These are phyloP conservation scores for Drosophila cardini DNA, from an alignment of 1,140 invertebrate species.

Conservation along the genomic window DNA sequence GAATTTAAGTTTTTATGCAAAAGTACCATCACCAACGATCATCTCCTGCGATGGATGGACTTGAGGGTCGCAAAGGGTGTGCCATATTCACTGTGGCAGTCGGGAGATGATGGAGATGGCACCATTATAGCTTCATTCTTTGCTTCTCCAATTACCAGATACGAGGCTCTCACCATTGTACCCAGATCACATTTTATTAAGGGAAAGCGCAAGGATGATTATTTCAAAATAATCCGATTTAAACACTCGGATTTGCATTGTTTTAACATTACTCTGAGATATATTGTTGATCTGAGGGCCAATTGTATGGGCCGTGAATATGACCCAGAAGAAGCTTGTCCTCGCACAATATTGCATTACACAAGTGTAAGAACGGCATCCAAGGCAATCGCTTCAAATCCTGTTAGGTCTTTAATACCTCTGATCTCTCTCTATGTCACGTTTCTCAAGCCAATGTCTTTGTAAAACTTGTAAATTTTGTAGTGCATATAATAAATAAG, in stretches of 20 bases:
- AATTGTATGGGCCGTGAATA: neutral
- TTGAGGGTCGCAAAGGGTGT: neutral
- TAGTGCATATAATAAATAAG: neutral
- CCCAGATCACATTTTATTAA: neutral
- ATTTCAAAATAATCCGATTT: neutral
- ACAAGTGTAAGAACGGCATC: neutral
- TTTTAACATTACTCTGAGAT: neutral
- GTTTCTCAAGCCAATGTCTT: neutral
- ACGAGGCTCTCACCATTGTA: neutral
- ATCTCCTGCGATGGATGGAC: neutral
- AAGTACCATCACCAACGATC: neutral
- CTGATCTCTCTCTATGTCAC: neutral
- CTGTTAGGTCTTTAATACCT: neutral
- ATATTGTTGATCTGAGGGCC: constrained; percentile 4
- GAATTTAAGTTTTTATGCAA: neutral
- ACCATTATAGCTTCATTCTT: constrained; percentile 1
- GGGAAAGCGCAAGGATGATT: neutral
- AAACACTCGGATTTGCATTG: constrained; percentile 21
- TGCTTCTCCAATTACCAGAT: neutral
- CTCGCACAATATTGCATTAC: constrained; percentile 2
- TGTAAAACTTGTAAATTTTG: neutral
- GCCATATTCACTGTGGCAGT: constrained; percentile 6
- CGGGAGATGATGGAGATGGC: neutral
- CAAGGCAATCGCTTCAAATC: neutral
- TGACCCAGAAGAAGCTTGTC: neutral